Evolutionary conservation across 2,113 vertebrate species (phyloP), one percentile per base, ranked within the genome.

Genomic region (Megalops atlanticus): DNA sequence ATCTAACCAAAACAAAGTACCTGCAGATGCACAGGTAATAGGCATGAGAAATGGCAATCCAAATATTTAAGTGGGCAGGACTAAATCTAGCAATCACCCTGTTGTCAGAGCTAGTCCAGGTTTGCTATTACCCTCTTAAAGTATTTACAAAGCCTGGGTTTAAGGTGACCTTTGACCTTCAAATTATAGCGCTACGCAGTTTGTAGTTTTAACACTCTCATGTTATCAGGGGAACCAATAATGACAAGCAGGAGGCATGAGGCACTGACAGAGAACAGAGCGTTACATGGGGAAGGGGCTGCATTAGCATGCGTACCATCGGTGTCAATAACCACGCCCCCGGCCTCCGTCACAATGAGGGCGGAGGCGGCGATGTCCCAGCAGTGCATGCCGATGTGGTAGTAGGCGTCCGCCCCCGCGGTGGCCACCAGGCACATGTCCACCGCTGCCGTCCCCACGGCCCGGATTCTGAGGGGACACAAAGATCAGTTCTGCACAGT

Each of bases 331-430:
- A 97, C 91, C 0, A 97, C 90, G 0, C 96, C 96, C 0, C 96
- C 96, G 0, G 96, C 96, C 83, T 97, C 96, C 5, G 89, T 92
- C 69, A 97, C 88, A 0, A 97, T 95, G 77, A 97, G 84, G 82
- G 95, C 92, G 0, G 95, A 95, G 1, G 95, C 96, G 0, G 96
- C 96, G 86, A 97, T 94, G 77, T 97, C 96, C 96, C 96, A 97
- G 88, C 96, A 97, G 86, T 97, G 96, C 89, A 97, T 95, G 0
- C 96, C 96, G 85, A 97, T 95, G 79, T 97, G 96, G 0, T 95
- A 97, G 83, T 97, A 97, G 0, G 94, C 95, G 31, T 97, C 96
- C 0, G 96, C 96, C 8, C 93, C 95, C 10, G 96, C 96, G 0
- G 92, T 85, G 31, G 96, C 96, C 84, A 97, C 95, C 38, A 96